Base-by-base conservation (phyloP, 1,140 invertebrate species). In the Drosophila ambigua region DNA sequence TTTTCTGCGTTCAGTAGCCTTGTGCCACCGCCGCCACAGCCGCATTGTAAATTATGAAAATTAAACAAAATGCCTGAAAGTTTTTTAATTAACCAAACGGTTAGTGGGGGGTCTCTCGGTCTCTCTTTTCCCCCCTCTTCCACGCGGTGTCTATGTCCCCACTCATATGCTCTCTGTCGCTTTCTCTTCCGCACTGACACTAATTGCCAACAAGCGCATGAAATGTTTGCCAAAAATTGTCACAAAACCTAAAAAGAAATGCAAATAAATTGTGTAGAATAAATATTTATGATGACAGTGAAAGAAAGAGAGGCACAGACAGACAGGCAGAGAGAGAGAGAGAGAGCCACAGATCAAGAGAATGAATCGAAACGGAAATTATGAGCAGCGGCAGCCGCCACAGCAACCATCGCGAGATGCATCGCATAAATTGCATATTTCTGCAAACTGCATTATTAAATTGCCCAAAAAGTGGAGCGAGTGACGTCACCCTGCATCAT, bases 401-500 rank as follows among this genome's bases (percentile, higher is more conserved):
- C 20, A 9, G 31, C 8, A 4, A 9, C 8, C 26, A 28, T 8
- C 35, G 35, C 35, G 35, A 39, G 3, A 11, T 39, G 35, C 54
- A 23, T 48, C 31, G 53, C 62, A 31, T 31, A 60, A 16, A 31
- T 43, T 13, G 35, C 35, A 53, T 28, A 45, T 52, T 35, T 16
- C 43, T 24, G 35, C 35, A 64, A 78, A 87, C 78, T 76, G 72
- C 82, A 78, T 82, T 88, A 87, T 88, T 88, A 82, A 87, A 87
- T 87, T 82, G 83, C 66, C 83, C 82, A 87, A 87, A 87, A 87
- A 88, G 83, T 87, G 73, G 81, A 85, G 69, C 81, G 79, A 66
- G 52, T 54, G 65, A 62, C 71, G 54, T 58, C 71, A 73, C 8
- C 24, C 13, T 13, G 50, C 55, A 57, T 64, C 62, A 78, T 63